These are phyloP conservation scores for Rissa tridactyla DNA, from an alignment of 2,113 vertebrate genomes.

Conservation along the genomic window DNA sequence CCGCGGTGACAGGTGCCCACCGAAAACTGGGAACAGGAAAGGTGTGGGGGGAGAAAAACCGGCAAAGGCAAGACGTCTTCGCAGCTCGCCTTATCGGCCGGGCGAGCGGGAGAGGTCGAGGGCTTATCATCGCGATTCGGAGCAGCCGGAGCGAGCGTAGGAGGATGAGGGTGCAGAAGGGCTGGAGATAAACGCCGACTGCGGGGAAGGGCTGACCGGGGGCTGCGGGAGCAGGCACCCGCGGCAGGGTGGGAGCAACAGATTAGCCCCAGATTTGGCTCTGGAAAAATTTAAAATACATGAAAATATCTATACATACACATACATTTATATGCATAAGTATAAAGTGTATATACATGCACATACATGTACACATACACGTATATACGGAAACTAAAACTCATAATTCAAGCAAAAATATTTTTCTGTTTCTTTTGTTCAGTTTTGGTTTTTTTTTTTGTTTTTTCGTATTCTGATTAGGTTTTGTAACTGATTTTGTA, in stretches of 20 bases:
- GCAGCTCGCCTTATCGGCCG: slow-evolving; percentile 76
- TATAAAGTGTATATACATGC: neutral
- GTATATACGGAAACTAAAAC: neutral
- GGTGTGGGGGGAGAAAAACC: slow-evolving; percentile 62
- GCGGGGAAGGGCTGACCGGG: neutral
- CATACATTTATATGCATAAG: no score
- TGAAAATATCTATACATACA: no score
- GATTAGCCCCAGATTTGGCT: neutral
- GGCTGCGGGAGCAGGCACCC: neutral
- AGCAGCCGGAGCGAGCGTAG: neutral
- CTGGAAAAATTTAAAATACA: neutral
- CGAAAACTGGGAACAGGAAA: slow-evolving; percentile 87
- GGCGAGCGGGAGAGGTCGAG: slow-evolving; percentile 57
- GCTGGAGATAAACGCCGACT: neutral
- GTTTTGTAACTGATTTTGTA: neutral
- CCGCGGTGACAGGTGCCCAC: slow-evolving; percentile 90
- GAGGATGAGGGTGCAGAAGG: slow-evolving; percentile 31
- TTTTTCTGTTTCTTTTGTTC: accelerated
- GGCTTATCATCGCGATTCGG: slow-evolving; percentile 71
- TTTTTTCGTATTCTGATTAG: neutral
- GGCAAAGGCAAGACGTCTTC: slow-evolving; percentile 66
- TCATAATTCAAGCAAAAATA: accelerated
- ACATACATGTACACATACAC: accelerated
- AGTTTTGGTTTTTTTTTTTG: no score
- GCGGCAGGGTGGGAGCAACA: neutral